A percentile compares a stretch with the other conserved stretches of the same genome.
phyloP scores from a whole-genome alignment of 2,797 vertebrate genomes.

The Enteromius trimaculatus region DNA sequence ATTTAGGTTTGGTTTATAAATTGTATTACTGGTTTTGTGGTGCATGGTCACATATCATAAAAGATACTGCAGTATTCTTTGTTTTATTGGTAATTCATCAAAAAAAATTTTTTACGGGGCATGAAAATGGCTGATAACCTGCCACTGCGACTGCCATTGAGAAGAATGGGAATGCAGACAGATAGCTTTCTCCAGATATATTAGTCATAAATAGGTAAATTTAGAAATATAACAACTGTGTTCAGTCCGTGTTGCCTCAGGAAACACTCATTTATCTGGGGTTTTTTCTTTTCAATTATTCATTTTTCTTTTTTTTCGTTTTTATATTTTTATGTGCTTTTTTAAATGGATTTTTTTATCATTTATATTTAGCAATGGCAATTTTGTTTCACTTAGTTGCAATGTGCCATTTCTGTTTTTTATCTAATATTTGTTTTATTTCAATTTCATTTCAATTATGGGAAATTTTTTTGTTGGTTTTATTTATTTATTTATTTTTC shows the following conservation, averaged over 20 bases:
- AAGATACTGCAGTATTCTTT: neutral
- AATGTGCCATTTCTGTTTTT: neutral
- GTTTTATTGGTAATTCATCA: neutral
- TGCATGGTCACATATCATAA: neutral
- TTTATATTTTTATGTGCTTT: too few species aligned
- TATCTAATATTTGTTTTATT: too few species aligned
- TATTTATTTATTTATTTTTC: neutral
- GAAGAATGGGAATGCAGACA: neutral
- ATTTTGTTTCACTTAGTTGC: neutral
- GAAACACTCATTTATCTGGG: neutral
- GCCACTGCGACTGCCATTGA: slow-evolving; percentile 1
- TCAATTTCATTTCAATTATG: neutral
- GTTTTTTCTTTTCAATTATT: too few species aligned
- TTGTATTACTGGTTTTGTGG: too few species aligned
- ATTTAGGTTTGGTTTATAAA: too few species aligned
- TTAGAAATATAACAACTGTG: neutral
- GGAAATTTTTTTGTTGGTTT: too few species aligned
- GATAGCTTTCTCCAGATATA: slow-evolving; percentile 2
- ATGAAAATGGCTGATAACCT: neutral
- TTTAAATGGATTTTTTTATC: neutral
- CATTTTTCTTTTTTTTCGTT: neutral
- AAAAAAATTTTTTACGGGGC: neutral
- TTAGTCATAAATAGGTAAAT: neutral
- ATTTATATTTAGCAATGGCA: neutral
- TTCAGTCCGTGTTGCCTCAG: neutral